These are phyloP conservation scores for Ganaspis brasiliensis DNA, from an alignment of 2,888 invertebrate genomes.

Conservation along the genomic window DNA sequence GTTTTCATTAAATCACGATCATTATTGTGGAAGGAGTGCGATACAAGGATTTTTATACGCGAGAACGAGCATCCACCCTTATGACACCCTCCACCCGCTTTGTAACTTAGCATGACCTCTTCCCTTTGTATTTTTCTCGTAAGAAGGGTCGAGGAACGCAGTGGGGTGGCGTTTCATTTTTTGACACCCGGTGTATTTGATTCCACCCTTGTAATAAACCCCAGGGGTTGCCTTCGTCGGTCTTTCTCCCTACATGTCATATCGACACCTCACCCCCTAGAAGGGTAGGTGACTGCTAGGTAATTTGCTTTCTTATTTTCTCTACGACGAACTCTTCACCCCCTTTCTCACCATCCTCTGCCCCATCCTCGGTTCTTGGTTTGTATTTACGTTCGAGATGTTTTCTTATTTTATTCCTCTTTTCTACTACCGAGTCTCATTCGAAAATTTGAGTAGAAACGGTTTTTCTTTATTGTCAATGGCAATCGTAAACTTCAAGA, in stretches of 20 bases:
- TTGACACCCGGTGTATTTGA: constrained; percentile 81
- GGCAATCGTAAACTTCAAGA: constrained; percentile 22
- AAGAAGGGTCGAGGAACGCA: constrained; percentile 62
- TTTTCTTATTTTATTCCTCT: constrained; percentile 37
- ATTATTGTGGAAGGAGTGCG: constrained; percentile 17
- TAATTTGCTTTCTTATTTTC: constrained; percentile 80
- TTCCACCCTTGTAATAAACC: constrained; percentile 81
- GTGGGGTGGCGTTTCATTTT: constrained; percentile 78
- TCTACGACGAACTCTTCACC: constrained; percentile 66
- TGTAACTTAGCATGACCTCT: constrained; percentile 72
- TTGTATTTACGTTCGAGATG: constrained; percentile 42
- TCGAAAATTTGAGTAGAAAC: constrained; percentile 17
- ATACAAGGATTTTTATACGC: constrained; percentile 11
- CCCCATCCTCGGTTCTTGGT: constrained; percentile 19
- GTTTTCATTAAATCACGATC: constrained; percentile 13
- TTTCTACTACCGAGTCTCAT: constrained; percentile 1
- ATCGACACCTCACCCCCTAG: constrained; percentile 78
- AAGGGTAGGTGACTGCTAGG: constrained; percentile 75
- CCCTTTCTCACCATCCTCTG: constrained; percentile 55
- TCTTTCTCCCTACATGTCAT: constrained; percentile 76
- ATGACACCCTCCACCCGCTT: constrained; percentile 51
- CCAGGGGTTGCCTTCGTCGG: constrained; percentile 73
- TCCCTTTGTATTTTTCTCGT: constrained; percentile 60
- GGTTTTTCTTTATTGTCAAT: constrained; percentile 38
- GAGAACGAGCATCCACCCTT: background rate